Evolutionary conservation across 35 echinoderm and acorn worm genomes (phyloP), one percentile per base, ranked within the genome.

Genomic region (Lytechinus pictus): DNA sequence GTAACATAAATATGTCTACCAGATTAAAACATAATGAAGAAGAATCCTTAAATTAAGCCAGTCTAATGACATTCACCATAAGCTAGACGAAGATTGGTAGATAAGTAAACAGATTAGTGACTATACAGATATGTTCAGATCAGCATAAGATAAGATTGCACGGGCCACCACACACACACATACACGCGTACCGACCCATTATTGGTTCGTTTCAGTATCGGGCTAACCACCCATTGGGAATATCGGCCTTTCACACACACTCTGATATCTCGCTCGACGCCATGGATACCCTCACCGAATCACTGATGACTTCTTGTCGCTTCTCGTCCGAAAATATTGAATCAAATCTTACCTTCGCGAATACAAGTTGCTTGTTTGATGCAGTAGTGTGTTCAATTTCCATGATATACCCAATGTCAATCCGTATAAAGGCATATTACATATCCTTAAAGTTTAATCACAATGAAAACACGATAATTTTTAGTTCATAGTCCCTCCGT

Each of bases 281-380:
- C 52, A 90, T 90, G 27, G 13, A 90, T 44, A 90, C 88, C 10
- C n/a, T 28, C 3, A 52, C 0, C 52, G 11, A 12, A 90, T 12
- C 0, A 16, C 28, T 52, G 7, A 90, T 9, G 44, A 27, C 8
- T 27, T 9, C n/a, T 10, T 88, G 88, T 28, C 52, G 52, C 52
- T 44, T 13, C 9, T 58, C 56, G 9, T 58, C 9, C 13, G 88
- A 33, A 44, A 90, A 90, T 90, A 90, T 44, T 54, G 11, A 10
- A 52, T 21, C 44, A 90, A 90, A 90, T 11, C 88, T 90, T 90
- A 90, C 88, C 88, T 90, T 90, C n/a, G 88, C 88, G 52, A 90
- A 90, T 4, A 90, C 88, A 90, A 90, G 88, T 21, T 90, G 88
- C 88, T 90, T 90, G 88, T 52, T 90, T 9, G 88, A 52, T 90